Base-by-base conservation (phyloP, 2,113 vertebrate species). In the Oplegnathus fasciatus region DNA sequence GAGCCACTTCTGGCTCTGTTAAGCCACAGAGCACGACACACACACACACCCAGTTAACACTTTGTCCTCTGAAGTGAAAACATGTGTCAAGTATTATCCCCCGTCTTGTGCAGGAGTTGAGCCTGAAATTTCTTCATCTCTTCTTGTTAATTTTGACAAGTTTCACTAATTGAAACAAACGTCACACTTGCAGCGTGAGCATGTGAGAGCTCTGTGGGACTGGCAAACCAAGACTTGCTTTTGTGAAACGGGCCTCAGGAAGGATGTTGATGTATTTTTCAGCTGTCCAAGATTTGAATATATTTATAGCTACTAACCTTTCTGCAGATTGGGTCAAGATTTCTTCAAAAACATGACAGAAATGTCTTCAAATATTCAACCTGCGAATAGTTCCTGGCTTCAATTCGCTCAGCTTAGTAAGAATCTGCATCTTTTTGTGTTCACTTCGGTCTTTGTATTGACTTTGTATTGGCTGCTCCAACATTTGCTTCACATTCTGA, bases 1-100 rank as follows among this genome's bases (percentile, higher is more conserved):
- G 55, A 50, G 44, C 20, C 67, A 68, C 78, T 75, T 78, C 52
- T 75, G 69, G 44, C 11, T 76, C 64, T 32, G 62, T 70, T 78
- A 48, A 81, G 77, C 18, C 50, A 34, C 64, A 54, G 26, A 64
- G 52, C 62, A 50, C 1, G 5, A 22, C 7, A 57, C 52, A 66
- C 75, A 77, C 60, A 65, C 62, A 30, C 61, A 77, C 75, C 67
- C 52, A 46, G 55, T n/a, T n/a, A n/a, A n/a, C n/a, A n/a, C n/a
- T n/a, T n/a, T 60, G 66, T 40, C 30, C 30, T 69, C 28, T 37
- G 24, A 78, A 69, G 76, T 60, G 42, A 70, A 61, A 37, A 22
- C 37, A 26, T 44, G 8, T 9, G 6, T 14, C 28, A 7, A 52
- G 13, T 74, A 20, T 26, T 26, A 9, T 66, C 24, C 14, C 5